Conservation (phyloP, 2,888 invertebrate species). For the Cerastoderma edule region DNA sequence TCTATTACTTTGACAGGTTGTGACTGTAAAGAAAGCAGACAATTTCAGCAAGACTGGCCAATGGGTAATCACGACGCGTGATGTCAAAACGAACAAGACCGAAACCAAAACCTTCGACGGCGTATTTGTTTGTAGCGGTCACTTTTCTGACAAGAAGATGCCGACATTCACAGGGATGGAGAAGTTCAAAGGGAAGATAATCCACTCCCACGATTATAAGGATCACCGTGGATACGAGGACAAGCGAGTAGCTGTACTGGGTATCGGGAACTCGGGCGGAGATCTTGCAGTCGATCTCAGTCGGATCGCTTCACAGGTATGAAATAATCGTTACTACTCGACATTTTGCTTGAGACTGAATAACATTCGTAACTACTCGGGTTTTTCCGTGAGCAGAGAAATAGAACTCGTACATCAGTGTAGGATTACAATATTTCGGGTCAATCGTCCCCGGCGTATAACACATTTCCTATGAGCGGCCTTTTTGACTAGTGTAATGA, state of each 20-base stretch:
- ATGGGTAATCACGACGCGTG: conserved; percentile 74
- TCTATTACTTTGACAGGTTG: conserved; percentile 26
- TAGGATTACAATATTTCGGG: no score
- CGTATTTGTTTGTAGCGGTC: conserved; percentile 80
- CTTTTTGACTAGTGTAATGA: no score
- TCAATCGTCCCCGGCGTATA: no score
- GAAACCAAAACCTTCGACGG: conserved; percentile 68
- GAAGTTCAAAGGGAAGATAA: conserved; percentile 73
- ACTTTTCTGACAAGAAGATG: conserved; percentile 70
- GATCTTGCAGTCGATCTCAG: conserved; percentile 84
- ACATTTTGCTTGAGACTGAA: no score
- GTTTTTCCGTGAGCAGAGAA: no score
- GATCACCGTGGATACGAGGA: conserved; percentile 73
- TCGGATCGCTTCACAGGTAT: conserved; percentile 79
- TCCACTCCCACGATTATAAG: conserved; percentile 79
- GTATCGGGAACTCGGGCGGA: conserved; percentile 85
- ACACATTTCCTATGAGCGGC: no score
- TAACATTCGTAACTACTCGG: no score
- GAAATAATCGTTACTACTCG: no score
- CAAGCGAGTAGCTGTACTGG: conserved; percentile 84
- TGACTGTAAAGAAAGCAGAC: conserved; percentile 21
- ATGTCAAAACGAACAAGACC: conserved; percentile 63
- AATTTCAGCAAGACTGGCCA: conserved; percentile 63
- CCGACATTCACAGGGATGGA: conserved; percentile 70
- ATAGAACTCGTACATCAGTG: no score